Conservation (phyloP, 2,797 vertebrate species). For the Phoxinus dragarum region DNA sequence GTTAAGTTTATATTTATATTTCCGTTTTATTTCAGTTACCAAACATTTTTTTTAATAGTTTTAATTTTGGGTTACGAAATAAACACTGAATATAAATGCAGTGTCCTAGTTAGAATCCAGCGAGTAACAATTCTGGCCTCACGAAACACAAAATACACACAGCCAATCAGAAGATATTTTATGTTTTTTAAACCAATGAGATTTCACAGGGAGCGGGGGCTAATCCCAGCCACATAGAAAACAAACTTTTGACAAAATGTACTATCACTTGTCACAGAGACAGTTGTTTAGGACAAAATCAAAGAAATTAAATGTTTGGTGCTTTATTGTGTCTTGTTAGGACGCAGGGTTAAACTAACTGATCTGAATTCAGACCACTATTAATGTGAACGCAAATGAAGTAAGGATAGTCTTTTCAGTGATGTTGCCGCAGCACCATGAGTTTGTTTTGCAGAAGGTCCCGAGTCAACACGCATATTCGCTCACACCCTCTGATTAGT, state of each 20-base stretch:
- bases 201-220: neutral
- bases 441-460: constrained; percentile 41
- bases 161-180: neutral
- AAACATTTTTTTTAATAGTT: neutral
- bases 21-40: neutral
- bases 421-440: constrained; percentile 1
- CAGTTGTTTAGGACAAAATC: neutral
- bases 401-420: neutral
- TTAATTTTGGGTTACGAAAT: neutral
- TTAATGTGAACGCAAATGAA: constrained; percentile 12
- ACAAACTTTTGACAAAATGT: neutral
- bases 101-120: neutral
- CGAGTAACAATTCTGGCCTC: neutral
- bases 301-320: neutral
- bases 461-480: constrained; percentile 44
- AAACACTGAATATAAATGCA: too few relatives aligned
- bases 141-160: neutral
- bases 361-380: constrained; percentile 4
- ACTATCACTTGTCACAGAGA: neutral
- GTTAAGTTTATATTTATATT: too few relatives aligned
- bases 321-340: neutral
- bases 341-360: neutral
- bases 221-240: constrained; percentile 1
- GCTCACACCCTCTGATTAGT: constrained; percentile 56
- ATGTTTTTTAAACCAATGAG: neutral